Percentiles rank a stretch among this genome's conserved stretches.
phyloP scores from a whole-genome alignment of 2,888 invertebrate genomes.

The Craniophora ligustri region DNA sequence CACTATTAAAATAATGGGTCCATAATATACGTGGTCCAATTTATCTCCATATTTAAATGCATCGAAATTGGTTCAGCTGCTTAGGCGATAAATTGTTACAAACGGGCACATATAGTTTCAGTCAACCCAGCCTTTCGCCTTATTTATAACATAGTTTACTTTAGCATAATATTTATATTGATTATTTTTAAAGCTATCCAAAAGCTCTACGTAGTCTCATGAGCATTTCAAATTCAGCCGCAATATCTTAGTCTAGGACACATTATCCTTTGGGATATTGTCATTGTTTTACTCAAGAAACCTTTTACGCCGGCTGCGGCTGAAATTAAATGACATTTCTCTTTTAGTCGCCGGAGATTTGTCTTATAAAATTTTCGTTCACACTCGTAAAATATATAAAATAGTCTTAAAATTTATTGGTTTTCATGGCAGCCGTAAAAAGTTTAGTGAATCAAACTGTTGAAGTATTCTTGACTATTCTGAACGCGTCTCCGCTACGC shows the following conservation, averaged over 20 bases:
- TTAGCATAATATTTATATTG: too few relatives aligned
- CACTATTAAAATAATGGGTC: too few relatives aligned
- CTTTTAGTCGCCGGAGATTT: constrained; percentile 11
- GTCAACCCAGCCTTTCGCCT: too few relatives aligned
- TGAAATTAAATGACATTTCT: constrained; percentile 17
- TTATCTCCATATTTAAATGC: too few relatives aligned
- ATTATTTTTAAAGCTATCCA: too few relatives aligned
- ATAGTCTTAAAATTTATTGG: constrained; percentile 5
- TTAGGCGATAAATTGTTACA: too few relatives aligned
- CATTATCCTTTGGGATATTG: constrained; percentile 20
- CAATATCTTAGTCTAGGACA: constrained; percentile 23
- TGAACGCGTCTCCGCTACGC: constrained; percentile 27
- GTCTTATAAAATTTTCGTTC: neutral
- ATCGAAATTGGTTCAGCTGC: too few relatives aligned
- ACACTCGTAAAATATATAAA: neutral
- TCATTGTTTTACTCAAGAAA: constrained; percentile 20
- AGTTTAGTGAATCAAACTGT: neutral
- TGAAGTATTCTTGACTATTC: neutral
- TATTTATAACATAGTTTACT: too few relatives aligned
- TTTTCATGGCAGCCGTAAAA: neutral
- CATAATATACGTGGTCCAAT: too few relatives aligned
- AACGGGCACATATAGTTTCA: too few relatives aligned
- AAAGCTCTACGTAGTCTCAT: too few relatives aligned
- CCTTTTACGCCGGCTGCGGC: constrained; percentile 8
- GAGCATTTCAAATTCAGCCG: neutral